Evolutionary conservation across 2,113 vertebrate species (phyloP).

Genomic region (Prinia subflava): DNA sequence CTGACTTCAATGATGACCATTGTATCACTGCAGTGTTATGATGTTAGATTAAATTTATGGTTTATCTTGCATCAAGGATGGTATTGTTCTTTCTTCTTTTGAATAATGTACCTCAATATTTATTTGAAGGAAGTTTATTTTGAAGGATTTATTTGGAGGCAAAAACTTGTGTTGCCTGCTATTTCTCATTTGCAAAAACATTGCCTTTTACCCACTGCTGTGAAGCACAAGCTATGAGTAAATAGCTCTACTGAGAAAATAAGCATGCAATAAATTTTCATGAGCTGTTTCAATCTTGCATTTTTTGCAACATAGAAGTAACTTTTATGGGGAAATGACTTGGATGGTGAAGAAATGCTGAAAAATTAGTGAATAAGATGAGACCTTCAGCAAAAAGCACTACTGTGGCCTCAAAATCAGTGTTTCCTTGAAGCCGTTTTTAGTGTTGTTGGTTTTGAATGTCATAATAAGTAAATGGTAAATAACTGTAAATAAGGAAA

Average conservation of each 20-base stretch:
- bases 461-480: not conserved
- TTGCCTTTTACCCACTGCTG: slow-evolving; percentile 16
- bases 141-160: not conserved
- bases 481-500: no score
- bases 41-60: not conserved
- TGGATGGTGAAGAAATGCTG: not conserved
- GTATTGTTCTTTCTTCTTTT: not conserved
- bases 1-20: not conserved
- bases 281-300: not conserved
- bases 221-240: not conserved
- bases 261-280: not conserved
- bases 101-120: not conserved
- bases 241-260: slow-evolving; percentile 18
- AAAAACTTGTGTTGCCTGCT: not conserved
- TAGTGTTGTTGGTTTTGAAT: not conserved
- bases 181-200: not conserved
- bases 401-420: not conserved
- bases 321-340: not conserved
- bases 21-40: not conserved
- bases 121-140: not conserved
- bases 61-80: not conserved
- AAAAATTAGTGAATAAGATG: not conserved
- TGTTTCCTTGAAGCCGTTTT: not conserved
- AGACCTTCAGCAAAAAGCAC: not conserved
- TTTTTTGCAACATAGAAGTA: not conserved